These are phyloP conservation scores for Diplodus sargus DNA, from an alignment of 2,797 vertebrate species.

Conservation along the genomic window DNA sequence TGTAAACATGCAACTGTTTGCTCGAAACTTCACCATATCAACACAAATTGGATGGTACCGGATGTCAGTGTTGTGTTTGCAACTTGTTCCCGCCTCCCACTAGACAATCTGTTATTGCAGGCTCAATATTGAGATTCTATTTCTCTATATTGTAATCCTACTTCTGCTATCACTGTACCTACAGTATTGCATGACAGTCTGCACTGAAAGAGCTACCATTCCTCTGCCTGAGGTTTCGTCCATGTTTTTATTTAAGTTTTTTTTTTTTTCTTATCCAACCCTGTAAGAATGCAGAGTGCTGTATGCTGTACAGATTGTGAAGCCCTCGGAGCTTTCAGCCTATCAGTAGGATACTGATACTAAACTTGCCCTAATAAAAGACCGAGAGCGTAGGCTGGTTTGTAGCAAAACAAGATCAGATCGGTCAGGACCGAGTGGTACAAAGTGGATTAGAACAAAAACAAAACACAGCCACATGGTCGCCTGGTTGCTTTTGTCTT, in stretches of 20 bases:
- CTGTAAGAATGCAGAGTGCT: background rate
- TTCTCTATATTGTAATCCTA: background rate
- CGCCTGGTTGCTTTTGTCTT: slow-evolving; percentile 35
- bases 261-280: background rate
- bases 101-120: slow-evolving; percentile 4
- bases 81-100: background rate
- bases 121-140: slow-evolving; percentile 3
- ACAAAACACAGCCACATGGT: slow-evolving; percentile 40
- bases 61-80: background rate
- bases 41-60: background rate
- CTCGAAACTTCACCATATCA: background rate
- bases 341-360: slow-evolving; percentile 37
- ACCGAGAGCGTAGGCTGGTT: background rate
- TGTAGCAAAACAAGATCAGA: slow-evolving; percentile 20
- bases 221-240: background rate
- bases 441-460: slow-evolving; percentile 47
- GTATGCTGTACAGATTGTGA: slow-evolving; percentile 17
- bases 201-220: background rate
- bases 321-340: slow-evolving; percentile 19
- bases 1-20: background rate
- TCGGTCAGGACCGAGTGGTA: slow-evolving; percentile 14
- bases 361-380: slow-evolving; percentile 35
- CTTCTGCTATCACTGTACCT: background rate
- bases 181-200: background rate
- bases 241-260: background rate